A percentile compares a stretch with the other conserved stretches of the same genome.
Evolutionary conservation across 1,140 invertebrate genomes (phyloP).

Genomic region (Drosophila paulistorum): DNA sequence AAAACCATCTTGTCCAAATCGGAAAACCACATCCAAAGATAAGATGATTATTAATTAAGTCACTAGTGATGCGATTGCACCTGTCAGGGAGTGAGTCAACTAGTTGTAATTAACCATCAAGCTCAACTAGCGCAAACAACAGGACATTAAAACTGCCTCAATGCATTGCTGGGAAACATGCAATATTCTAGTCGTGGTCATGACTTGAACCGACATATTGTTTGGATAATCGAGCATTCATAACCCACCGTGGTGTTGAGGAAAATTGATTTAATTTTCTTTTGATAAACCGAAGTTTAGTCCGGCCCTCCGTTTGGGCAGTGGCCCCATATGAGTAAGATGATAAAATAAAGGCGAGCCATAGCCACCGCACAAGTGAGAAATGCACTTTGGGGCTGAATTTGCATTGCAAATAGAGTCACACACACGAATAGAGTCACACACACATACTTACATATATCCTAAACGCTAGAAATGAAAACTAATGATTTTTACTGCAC

Average conservation of each 20-base stretch:
- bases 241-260: background rate
- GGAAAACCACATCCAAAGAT: background rate
- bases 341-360: conserved; percentile 5
- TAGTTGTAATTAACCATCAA: conserved; percentile 34
- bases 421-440: background rate
- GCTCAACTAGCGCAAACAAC: conserved; percentile 48
- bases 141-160: conserved; percentile 46
- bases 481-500: conserved; percentile 40
- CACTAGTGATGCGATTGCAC: background rate
- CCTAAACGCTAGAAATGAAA: conserved; percentile 53
- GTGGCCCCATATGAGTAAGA: background rate
- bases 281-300: background rate
- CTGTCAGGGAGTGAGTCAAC: background rate
- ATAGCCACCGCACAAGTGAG: conserved; percentile 31
- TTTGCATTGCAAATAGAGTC: conserved; percentile 47
- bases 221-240: background rate
- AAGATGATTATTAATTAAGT: background rate
- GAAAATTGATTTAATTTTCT: conserved; percentile 9
- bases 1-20: background rate
- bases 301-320: no score
- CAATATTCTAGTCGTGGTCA: conserved; percentile 2
- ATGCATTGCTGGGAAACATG: conserved; percentile 34
- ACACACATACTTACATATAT: background rate
- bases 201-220: background rate
- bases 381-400: conserved; percentile 41